Percentiles rank a stretch among this genome's conserved stretches.
These are phyloP conservation scores for Sardina pilchardus DNA, from an alignment of 2,113 vertebrate species.

Conservation along the genomic window DNA sequence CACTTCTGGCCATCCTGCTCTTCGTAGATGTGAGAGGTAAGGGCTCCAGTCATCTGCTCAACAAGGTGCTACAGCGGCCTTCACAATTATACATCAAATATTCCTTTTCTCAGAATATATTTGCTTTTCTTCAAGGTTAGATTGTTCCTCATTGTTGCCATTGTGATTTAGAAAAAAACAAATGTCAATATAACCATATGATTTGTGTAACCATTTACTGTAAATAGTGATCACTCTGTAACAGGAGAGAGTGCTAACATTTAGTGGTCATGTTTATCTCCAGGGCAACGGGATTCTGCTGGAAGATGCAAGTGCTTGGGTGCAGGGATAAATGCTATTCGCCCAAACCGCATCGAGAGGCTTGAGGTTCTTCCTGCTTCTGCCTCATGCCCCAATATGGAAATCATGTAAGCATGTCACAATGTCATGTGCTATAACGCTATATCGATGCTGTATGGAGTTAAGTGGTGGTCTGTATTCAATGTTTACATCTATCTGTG, in stretches of 20 bases:
- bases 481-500: background rate
- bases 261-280: background rate
- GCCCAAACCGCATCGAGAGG: conserved; percentile 13
- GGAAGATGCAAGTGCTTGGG: conserved; percentile 37
- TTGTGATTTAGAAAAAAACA: too few species aligned
- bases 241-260: background rate
- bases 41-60: background rate
- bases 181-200: too few species aligned
- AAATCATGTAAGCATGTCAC: conserved; percentile 40
- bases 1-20: conserved; percentile 15
- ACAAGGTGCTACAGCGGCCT: too few species aligned
- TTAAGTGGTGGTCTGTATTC: background rate
- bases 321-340: conserved; percentile 2
- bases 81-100: background rate
- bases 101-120: background rate
- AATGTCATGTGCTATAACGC: background rate
- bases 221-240: too few species aligned
- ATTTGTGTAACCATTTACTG: too few species aligned
- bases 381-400: conserved; percentile 30
- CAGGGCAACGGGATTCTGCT: conserved; percentile 24
- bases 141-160: too few species aligned
- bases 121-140: background rate
- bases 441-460: background rate
- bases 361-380: conserved; percentile 33
- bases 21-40: conserved; percentile 30